Evolutionary conservation across 2,797 vertebrate genomes (phyloP), one percentile per base, ranked within the genome.

Genomic region (Myiotriccus ornatus): DNA sequence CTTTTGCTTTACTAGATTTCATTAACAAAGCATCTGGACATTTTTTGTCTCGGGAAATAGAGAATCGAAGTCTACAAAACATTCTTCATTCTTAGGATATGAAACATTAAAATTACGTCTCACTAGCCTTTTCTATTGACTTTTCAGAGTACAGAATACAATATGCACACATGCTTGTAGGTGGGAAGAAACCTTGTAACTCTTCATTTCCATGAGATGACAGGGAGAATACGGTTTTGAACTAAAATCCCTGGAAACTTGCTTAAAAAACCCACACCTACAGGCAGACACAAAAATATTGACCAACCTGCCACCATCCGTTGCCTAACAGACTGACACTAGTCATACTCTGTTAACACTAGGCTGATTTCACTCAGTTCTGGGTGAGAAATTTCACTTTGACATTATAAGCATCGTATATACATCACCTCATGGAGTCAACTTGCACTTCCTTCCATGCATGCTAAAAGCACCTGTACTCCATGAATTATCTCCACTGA

Each of bases 401-500:
- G 56, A 77, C 37, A 77, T 55, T 60, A 21, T 21, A 69, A 67
- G 49, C 19, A 49, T 60, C 44, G 43, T 34, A 37, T 53, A 63
- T 27, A 86, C 21, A 3, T 52, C 78, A 87, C 32, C 56, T 67
- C 63, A 59, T 8, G 20, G 84, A 78, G 55, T 77, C 78, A 84
- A 19, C 60, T 91, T 93, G 84, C 73, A 89, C 84, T 94, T 95
- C 67, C 8, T 84, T 90, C 53, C 60, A 43, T 46, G 28, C 46
- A 75, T 27, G n/a, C 37, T 50, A 55, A 59, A 57, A 93, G 73
- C 76, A 93, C 59, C 69, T 83, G 37, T 37, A 69, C 55, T 74
- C 37, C 69, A 39, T 21, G 30, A 69, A 49, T 83, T 87, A 93
- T n/a, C 21, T 69, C 53, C 67, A 59, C 7, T 32, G 55, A 35